A percentile compares a stretch with the other conserved stretches of the same genome.
Evolutionary conservation across 2,797 vertebrate species (phyloP).

Genomic region (Myioborus miniatus): DNA sequence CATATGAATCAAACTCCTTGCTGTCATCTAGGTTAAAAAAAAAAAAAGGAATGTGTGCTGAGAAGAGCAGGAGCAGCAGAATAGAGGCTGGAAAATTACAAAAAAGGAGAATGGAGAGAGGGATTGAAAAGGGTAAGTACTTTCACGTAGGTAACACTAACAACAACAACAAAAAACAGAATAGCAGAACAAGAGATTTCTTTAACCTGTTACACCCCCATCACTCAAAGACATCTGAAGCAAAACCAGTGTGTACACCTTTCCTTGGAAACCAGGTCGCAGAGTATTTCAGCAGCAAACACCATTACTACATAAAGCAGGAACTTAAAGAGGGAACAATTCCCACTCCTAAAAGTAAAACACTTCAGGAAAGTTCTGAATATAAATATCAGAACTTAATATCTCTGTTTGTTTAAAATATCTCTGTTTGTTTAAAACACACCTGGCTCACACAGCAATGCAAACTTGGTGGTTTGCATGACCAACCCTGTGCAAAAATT

Average conservation of each 20-base stretch:
- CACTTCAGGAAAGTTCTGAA: neutral
- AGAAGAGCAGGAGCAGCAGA: neutral
- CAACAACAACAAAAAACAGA: neutral
- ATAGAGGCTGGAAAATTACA: neutral
- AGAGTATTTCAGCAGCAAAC: neutral
- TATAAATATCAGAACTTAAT: no score
- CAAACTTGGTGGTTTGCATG: neutral
- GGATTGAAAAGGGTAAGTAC: neutral
- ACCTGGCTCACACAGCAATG: neutral
- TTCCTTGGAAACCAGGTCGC: neutral
- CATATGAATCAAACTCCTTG: neutral
- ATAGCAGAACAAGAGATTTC: neutral
- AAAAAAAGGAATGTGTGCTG: neutral
- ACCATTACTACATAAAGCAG: neutral
- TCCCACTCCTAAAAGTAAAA: neutral
- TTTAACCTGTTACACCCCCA: neutral
- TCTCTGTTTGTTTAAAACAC: neutral
- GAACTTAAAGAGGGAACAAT: neutral
- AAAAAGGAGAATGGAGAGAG: neutral
- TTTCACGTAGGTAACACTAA: neutral
- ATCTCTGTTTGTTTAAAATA: neutral
- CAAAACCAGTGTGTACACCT: neutral
- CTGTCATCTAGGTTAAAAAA: neutral
- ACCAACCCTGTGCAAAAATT: neutral
- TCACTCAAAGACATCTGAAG: neutral